A percentile compares a stretch with the other conserved stretches of the same genome.
These are phyloP conservation scores for Anagyrus pseudococci DNA, from an alignment of 2,888 invertebrate genomes.

Conservation along the genomic window DNA sequence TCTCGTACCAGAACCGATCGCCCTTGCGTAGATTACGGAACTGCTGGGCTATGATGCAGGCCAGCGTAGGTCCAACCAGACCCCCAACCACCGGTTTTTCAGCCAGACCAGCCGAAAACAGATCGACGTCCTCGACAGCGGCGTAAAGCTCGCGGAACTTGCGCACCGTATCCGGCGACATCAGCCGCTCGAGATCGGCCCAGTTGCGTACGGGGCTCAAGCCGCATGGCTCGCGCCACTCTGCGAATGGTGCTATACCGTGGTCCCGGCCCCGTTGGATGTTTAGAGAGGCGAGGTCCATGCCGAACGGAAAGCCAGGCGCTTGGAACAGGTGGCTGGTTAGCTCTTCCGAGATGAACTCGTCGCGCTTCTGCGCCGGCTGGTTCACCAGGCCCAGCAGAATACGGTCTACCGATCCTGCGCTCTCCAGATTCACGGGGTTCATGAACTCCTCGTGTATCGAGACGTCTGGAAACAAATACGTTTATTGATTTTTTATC, in stretches of 20 bases:
- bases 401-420: slow-evolving; percentile 81
- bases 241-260: slow-evolving; percentile 80
- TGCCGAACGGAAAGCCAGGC: slow-evolving; percentile 73
- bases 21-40: slow-evolving; percentile 80
- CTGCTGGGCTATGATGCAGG: slow-evolving; percentile 87
- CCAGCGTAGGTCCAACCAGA: slow-evolving; percentile 85
- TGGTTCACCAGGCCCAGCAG: slow-evolving; percentile 80
- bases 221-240: slow-evolving; percentile 83
- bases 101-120: slow-evolving; percentile 83
- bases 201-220: slow-evolving; percentile 72
- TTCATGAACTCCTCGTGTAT: slow-evolving; percentile 80
- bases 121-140: slow-evolving; percentile 82
- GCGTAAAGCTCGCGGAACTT: slow-evolving; percentile 67
- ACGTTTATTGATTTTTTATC: too few relatives aligned
- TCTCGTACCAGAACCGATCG: slow-evolving; percentile 82
- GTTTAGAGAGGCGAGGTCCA: slow-evolving; percentile 88
- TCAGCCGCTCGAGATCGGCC: slow-evolving; percentile 74
- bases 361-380: slow-evolving; percentile 79
- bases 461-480: slow-evolving; percentile 71
- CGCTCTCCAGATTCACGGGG: slow-evolving; percentile 70
- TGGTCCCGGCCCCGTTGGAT: slow-evolving; percentile 89
- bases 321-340: slow-evolving; percentile 87
- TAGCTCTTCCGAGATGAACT: slow-evolving; percentile 80
- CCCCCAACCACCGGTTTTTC: slow-evolving; percentile 82
- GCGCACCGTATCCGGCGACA: slow-evolving; percentile 70